Evolutionary conservation across 2,797 vertebrate genomes (phyloP), one percentile per base, ranked within the genome.

Genomic region (Notoglanidium macrostoma): DNA sequence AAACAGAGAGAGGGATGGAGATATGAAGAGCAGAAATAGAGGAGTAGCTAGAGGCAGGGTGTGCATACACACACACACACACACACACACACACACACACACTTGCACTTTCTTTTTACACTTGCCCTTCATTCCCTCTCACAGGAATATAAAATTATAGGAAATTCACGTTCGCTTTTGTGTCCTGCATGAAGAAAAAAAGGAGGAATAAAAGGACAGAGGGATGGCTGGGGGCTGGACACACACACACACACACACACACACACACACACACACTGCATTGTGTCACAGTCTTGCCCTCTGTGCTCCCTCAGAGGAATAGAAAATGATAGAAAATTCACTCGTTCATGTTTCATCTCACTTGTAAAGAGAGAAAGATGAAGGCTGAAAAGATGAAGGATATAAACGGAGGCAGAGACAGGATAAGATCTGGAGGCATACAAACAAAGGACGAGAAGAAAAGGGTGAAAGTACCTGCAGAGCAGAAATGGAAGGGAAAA

Each of bases 101-200:
- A 80, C 35, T 7, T 11, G 5, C 55, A 80, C 32, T 59, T 79
- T 79, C 78, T 44, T 80, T 80, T 61, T 61, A 84, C 81, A 68
- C 65, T 83, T 83, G 21, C 82, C 67, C 67, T 57, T 72, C 67
- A 40, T 57, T 59, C 83, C 12, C 6, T 84, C 83, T 55, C 83
- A 72, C 54, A 84, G 67, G 83, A 57, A 84, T 84, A 84, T 72
- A 84, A 84, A 84, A 59, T 70, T 55, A 72, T 55, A 84, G 68
- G 51, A 72, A 84, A 72, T 84, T 72, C 83, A n/a, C 49, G 7
- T 46, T 65, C 79, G 23, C 1, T 15, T 80, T 63, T 80, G 57
- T 80, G 79, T 82, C 40, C 40, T 65, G 59, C 79, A 49, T 65
- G 61, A 65, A 82, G 59, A 29, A 29, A 80, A 79, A 81, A 82